Conservation (phyloP, 2,888 invertebrate species). For the Zele albiditarsus region DNA sequence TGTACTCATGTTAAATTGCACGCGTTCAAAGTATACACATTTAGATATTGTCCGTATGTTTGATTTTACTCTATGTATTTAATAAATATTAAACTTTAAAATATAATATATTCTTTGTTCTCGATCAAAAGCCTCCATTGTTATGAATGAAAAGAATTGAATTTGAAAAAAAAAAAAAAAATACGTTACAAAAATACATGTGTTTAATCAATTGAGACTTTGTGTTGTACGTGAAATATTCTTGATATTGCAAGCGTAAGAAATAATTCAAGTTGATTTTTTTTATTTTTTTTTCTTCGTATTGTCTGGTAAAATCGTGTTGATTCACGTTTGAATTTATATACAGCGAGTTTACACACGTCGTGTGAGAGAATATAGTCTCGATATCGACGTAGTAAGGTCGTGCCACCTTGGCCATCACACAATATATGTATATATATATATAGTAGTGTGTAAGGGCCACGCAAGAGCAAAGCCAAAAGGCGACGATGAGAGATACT, state of each 20-base stretch:
- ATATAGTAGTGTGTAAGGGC: neutral
- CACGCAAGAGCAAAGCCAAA: neutral
- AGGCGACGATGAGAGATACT: conserved; percentile 60
- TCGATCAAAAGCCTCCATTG: neutral
- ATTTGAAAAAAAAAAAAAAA: neutral
- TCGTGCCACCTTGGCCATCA: neutral
- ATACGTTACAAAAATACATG: neutral
- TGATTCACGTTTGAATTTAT: neutral
- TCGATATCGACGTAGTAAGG: conserved; percentile 5
- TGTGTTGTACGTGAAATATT: conserved; percentile 35
- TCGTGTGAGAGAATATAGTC: neutral
- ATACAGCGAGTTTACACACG: neutral
- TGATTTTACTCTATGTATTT: neutral
- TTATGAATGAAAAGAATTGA: neutral
- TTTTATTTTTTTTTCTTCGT: neutral
- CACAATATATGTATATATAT: neutral
- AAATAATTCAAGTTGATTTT: neutral
- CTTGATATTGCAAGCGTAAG: neutral
- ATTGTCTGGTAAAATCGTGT: neutral
- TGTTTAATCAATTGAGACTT: neutral
- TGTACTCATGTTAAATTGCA: conserved; percentile 11
- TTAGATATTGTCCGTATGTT: conserved; percentile 16
- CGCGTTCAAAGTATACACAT: conserved; percentile 29
- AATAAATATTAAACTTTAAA: neutral
- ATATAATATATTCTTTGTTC: neutral